A percentile compares a stretch with the other conserved stretches of the same genome.
These are phyloP conservation scores for Pristiophorus japonicus DNA, from an alignment of 2,113 vertebrate genomes.

Conservation along the genomic window DNA sequence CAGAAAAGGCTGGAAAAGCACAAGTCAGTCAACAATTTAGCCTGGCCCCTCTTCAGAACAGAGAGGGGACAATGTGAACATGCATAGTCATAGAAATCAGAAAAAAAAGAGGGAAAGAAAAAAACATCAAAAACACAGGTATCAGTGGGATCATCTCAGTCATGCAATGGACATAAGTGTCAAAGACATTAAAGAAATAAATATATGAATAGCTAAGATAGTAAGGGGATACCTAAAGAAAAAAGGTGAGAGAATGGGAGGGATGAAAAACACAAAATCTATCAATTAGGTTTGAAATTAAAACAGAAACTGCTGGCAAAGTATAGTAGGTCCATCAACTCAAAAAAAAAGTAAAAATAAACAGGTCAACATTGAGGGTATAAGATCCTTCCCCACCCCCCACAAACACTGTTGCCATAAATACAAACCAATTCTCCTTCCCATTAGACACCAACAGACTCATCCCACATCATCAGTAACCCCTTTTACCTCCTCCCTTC, in stretches of 20 bases:
- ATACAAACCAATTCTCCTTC: neutral
- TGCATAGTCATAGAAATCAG: neutral
- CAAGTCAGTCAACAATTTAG: neutral
- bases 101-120: neutral
- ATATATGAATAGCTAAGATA: neutral
- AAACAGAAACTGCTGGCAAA: neutral
- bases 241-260: too few species aligned
- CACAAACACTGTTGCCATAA: neutral
- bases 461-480: neutral
- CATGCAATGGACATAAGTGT: neutral
- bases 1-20: neutral
- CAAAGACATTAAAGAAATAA: neutral
- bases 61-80: neutral
- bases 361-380: neutral
- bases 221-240: neutral
- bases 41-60: neutral
- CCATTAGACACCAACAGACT: neutral
- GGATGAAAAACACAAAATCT: neutral
- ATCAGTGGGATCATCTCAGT: neutral
- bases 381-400: neutral
- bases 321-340: neutral
- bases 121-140: neutral
- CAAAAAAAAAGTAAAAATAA: neutral
- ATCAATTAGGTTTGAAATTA: neutral
- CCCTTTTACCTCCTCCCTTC: too few species aligned